Conservation (phyloP, 2,113 vertebrate species). For the Mixornis gularis region DNA sequence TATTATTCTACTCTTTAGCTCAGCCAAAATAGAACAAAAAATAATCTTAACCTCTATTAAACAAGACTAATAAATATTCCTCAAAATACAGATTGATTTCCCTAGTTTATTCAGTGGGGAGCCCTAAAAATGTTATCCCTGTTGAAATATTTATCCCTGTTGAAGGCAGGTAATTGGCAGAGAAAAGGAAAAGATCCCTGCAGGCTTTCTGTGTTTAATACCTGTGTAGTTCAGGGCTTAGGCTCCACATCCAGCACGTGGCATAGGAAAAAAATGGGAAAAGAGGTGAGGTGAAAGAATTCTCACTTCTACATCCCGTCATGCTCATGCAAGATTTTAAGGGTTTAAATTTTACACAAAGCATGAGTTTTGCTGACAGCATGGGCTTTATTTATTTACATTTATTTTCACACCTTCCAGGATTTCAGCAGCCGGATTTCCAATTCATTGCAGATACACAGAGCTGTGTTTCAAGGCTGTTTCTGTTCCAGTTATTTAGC, state of each 20-base stretch:
- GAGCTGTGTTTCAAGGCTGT: not conserved
- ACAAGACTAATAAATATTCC: not conserved
- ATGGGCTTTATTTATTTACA: not conserved
- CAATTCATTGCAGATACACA: not conserved
- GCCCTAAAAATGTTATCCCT: not conserved
- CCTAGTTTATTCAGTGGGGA: not conserved
- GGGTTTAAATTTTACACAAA: not conserved
- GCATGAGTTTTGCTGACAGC: too few relatives aligned
- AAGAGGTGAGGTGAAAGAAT: not conserved
- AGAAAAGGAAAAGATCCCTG: not conserved
- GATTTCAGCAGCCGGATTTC: not conserved
- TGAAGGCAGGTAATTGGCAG: not conserved
- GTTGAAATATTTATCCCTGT: not conserved
- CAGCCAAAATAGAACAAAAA: slow-evolving; percentile 4
- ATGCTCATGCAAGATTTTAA: not conserved
- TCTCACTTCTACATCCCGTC: not conserved
- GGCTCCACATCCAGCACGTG: not conserved
- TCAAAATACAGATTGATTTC: slow-evolving; percentile 4
- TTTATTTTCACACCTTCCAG: not conserved
- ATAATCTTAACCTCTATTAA: not conserved
- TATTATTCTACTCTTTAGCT: not conserved
- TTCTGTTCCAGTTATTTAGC: not conserved
- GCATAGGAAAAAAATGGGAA: not conserved
- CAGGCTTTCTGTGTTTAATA: not conserved
- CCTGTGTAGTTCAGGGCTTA: not conserved